Percentiles rank a stretch among this genome's conserved stretches.
Evolutionary conservation across 2,113 vertebrate species (phyloP).

Genomic region (Mobula hypostoma): DNA sequence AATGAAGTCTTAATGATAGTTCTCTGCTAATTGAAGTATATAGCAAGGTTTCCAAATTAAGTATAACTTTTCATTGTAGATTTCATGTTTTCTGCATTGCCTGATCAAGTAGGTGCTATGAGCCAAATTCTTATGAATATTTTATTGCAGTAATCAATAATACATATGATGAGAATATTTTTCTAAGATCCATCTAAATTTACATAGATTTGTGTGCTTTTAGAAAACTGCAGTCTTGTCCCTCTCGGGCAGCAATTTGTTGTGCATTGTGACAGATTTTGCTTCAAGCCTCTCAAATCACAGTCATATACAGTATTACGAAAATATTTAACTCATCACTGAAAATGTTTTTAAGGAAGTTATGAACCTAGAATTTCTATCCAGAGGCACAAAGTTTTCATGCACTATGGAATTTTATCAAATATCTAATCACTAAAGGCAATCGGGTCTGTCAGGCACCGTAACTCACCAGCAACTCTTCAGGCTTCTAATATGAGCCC

Average conservation of each 20-base stretch:
- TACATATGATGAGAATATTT: neutral
- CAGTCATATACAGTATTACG: neutral
- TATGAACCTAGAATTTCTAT: neutral
- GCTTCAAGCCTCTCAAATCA: neutral
- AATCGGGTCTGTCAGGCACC: no score
- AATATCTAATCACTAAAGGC: no score
- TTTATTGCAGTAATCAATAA: conserved; percentile 11
- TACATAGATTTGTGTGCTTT: neutral
- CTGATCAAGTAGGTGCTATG: neutral
- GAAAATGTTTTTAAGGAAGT: neutral
- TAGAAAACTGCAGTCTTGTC: neutral
- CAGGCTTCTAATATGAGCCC: no score
- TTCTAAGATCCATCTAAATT: neutral
- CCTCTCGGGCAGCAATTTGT: neutral
- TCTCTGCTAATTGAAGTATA: neutral
- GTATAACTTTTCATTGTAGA: neutral
- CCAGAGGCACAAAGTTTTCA: no score
- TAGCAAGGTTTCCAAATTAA: neutral
- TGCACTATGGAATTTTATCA: no score
- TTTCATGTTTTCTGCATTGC: neutral
- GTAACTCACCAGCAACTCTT: no score
- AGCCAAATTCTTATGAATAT: conserved; percentile 12
- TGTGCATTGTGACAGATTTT: neutral
- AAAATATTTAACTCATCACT: neutral
- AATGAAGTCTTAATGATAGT: neutral